Conservation (phyloP, 1,140 invertebrate species). For the Leptinotarsa defecta region DNA sequence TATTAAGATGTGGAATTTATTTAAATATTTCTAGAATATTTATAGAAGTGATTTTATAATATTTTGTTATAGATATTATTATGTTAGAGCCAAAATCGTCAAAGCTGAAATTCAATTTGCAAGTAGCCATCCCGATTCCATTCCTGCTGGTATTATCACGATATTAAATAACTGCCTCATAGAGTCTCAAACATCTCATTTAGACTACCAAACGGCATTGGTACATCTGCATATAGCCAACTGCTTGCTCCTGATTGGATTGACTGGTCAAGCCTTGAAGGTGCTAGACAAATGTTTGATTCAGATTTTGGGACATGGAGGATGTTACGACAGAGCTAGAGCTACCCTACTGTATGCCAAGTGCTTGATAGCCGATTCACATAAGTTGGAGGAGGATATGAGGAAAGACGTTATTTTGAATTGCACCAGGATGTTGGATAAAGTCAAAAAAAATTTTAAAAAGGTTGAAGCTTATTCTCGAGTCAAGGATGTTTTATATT, state of each 20-base stretch:
- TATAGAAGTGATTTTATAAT: too few relatives aligned
- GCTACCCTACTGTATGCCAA: conserved; percentile 68
- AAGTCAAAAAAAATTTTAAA: conserved; percentile 70
- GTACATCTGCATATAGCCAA: conserved; percentile 81
- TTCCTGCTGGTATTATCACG: conserved; percentile 61
- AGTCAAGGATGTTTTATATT: conserved; percentile 72
- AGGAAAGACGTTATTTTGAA: conserved; percentile 64
- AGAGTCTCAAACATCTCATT: conserved; percentile 71
- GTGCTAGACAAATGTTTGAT: conserved; percentile 72
- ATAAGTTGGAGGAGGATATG: conserved; percentile 54
- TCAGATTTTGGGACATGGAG: conserved; percentile 77
- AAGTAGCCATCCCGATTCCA: conserved; percentile 56
- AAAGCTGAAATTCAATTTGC: conserved; percentile 69
- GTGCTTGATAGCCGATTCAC: conserved; percentile 68
- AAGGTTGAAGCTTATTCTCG: conserved; percentile 74
- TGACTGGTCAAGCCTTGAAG: conserved; percentile 73
- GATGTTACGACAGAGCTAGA: conserved; percentile 77
- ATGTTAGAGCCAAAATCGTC: conserved; percentile 71
- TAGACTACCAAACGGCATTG: conserved; percentile 74
- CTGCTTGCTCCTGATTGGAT: conserved; percentile 71
- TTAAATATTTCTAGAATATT: too few relatives aligned
- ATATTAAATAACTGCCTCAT: conserved; percentile 73
- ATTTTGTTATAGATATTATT: conserved; percentile 61
- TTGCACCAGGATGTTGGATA: conserved; percentile 67
- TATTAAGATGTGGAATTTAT: too few relatives aligned